Conservation (phyloP, 2,888 invertebrate species). For the Phania funesta region DNA sequence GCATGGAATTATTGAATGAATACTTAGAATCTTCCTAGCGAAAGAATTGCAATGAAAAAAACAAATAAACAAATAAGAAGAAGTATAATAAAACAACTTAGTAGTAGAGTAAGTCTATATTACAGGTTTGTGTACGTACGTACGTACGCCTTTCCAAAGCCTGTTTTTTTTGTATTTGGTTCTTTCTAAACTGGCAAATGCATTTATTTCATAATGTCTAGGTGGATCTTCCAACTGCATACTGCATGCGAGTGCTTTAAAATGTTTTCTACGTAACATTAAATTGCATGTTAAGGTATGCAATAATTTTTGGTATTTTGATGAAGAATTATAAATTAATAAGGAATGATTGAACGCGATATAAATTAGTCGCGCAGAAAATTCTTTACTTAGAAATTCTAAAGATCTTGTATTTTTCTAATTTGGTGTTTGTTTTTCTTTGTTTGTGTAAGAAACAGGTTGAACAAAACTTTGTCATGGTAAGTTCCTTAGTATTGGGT, state of each 20-base stretch:
- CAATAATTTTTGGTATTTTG: slow-evolving; percentile 33
- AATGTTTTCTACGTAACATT: slow-evolving; percentile 1
- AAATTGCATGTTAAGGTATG: slow-evolving; percentile 23
- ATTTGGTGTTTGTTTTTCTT: no score
- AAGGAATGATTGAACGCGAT: background rate
- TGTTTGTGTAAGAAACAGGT: no score
- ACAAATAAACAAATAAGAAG: slow-evolving; percentile 9
- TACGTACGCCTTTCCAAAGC: slow-evolving; percentile 6
- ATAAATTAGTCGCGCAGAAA: background rate
- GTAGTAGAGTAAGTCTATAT: background rate
- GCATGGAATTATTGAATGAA: slow-evolving; percentile 61
- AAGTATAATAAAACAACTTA: slow-evolving; percentile 5
- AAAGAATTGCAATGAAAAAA: slow-evolving; percentile 1
- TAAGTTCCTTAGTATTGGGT: no score
- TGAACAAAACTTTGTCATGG: no score
- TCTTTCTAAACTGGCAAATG: slow-evolving; percentile 31
- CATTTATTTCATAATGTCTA: slow-evolving; percentile 52
- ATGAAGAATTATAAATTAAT: background rate
- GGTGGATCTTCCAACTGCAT: slow-evolving; percentile 33
- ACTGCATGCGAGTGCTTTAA: background rate
- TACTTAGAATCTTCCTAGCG: slow-evolving; percentile 51
- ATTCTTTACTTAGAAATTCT: background rate
- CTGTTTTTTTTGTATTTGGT: slow-evolving; percentile 12
- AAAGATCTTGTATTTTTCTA: background rate
- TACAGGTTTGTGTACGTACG: slow-evolving; percentile 25